Base-by-base conservation (phyloP, 2,797 vertebrate genomes). In the Lithobates sylvaticus region DNA sequence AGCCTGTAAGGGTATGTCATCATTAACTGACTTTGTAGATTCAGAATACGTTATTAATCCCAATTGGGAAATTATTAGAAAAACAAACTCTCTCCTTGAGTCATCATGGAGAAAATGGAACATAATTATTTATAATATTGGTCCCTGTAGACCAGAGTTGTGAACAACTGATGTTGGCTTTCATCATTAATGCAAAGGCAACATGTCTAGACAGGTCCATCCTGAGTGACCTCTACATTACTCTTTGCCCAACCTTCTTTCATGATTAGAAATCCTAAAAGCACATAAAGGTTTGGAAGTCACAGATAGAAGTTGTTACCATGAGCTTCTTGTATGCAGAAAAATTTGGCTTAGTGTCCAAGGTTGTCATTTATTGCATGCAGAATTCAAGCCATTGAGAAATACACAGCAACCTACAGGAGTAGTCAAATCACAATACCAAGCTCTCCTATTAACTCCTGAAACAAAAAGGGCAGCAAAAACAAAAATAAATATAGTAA, bases 361-460 rank as follows among this genome's bases (percentile, higher is more conserved):
- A 18, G 42, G 29, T 84, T 70, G 39, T 27, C 70, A 70, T 10
- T 76, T 34, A 86, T 27, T 78, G 58, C 0, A 88, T 86, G 88
- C 77, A 85, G 84, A 27, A 82, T 0, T 0, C 3, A 89, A 84
- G 84, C 75, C 84, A 26, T 88, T 47, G 72, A 82, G 69, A 74
- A 78, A 78, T 18, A 78, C 36, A 74, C 76, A 79, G 71, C 32
- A 42, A 75, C 64, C 76, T 47, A 73, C 27, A 83, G 34, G 50
- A 61, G 34, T 78, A 79, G 81, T 78, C 68, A 58, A 78, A 83
- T 83, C 39, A 73, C 76, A 75, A 79, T 44, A 83, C 42, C 83
- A 18, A 78, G 29, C 44, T 18, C 76, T 69, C 70, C 16, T 50
- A 69, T 65, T 72, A 81, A 27, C 16, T 16, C 21, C 2, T n/a